phyloP scores from a whole-genome alignment of 1,140 invertebrate species.

The Drosophila gunungcola region DNA sequence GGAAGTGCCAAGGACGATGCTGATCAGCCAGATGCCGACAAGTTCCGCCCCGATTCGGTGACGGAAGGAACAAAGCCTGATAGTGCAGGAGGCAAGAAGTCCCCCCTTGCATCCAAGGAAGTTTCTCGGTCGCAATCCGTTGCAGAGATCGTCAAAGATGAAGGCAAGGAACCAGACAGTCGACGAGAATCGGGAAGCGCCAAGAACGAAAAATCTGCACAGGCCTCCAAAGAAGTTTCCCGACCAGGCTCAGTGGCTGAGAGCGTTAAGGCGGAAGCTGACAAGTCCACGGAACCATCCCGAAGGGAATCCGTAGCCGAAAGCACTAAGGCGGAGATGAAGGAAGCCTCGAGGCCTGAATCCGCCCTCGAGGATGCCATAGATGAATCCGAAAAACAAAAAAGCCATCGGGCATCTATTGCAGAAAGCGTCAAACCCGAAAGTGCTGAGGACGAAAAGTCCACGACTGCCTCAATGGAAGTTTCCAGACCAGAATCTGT shows the following conservation, averaged over 20 bases:
- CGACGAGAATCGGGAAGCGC: conserved; percentile 40
- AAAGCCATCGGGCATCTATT: conserved; percentile 18
- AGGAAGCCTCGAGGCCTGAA: conserved; percentile 19
- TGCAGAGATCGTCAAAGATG: conserved; percentile 39
- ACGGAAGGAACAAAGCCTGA: neutral
- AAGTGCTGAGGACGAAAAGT: conserved; percentile 32
- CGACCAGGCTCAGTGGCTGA: conserved; percentile 49
- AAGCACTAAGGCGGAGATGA: conserved; percentile 8
- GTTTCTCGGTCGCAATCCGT: conserved; percentile 38
- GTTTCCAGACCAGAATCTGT: conserved; percentile 35
- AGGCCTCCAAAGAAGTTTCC: conserved; percentile 55
- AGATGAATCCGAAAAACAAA: conserved; percentile 17
- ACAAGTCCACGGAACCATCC: conserved; percentile 32
- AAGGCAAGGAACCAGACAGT: neutral
- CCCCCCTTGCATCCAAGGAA: conserved; percentile 28
- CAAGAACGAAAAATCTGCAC: conserved; percentile 10
- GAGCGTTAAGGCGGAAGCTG: conserved; percentile 25
- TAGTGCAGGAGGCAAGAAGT: conserved; percentile 21
- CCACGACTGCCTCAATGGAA: conserved; percentile 16
- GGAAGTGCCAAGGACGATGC: conserved; percentile 7
- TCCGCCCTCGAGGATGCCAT: neutral
- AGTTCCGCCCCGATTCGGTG: conserved; percentile 23
- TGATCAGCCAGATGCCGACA: neutral
- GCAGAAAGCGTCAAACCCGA: conserved; percentile 11
- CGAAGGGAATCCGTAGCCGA: conserved; percentile 38